Percentiles rank a stretch among this genome's conserved stretches.
These are phyloP conservation scores for Oophaga sylvatica DNA, from an alignment of 2,797 vertebrate species.

Conservation along the genomic window DNA sequence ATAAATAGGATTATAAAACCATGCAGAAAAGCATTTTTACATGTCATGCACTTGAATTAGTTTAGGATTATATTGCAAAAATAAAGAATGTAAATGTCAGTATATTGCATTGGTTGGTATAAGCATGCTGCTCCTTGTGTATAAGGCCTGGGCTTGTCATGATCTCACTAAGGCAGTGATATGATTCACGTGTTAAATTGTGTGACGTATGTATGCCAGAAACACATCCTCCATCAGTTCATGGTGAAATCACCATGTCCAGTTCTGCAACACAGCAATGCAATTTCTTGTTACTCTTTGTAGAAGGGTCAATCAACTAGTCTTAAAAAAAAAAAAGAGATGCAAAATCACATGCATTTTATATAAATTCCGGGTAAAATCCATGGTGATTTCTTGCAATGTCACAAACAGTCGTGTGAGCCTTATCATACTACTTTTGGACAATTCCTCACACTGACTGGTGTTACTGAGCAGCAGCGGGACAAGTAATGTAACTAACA, in stretches of 20 bases:
- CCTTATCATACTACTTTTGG: not conserved
- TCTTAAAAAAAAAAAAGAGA: too few relatives aligned
- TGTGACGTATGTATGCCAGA: too few relatives aligned
- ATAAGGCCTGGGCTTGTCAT: not conserved
- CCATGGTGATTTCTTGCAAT: not conserved
- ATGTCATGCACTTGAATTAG: not conserved
- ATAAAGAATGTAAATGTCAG: not conserved
- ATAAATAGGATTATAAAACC: slow-evolving; percentile 56
- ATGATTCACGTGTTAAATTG: too few relatives aligned
- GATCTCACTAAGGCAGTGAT: not conserved
- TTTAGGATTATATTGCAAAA: too few relatives aligned
- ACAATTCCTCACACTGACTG: not conserved
- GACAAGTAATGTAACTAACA: too few relatives aligned
- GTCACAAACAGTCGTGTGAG: not conserved
- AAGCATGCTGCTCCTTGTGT: slow-evolving; percentile 2
- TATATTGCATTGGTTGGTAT: not conserved
- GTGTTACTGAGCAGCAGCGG: not conserved
- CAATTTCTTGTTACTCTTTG: too few relatives aligned
- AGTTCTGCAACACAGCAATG: not conserved
- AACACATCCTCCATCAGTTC: too few relatives aligned
- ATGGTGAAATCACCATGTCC: not conserved
- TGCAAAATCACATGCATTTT: not conserved
- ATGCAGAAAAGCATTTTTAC: not conserved
- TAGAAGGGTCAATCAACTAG: too few relatives aligned
- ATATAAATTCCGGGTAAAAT: not conserved